Conservation (phyloP, 2,797 vertebrate genomes). For the Coendou prehensilis region DNA sequence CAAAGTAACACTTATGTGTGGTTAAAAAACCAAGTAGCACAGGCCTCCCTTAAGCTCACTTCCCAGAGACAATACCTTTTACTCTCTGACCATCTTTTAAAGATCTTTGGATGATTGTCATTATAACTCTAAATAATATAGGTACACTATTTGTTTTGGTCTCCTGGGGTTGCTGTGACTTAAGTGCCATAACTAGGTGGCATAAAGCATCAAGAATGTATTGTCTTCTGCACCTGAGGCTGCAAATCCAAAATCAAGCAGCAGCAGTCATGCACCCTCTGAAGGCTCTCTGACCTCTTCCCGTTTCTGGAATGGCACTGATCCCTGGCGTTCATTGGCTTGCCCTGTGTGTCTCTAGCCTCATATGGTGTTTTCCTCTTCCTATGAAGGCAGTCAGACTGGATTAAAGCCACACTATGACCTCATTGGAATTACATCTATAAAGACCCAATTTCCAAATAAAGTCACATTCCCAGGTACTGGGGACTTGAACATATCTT, state of each 20-base stretch:
- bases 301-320: fast-evolving
- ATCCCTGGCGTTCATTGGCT: not conserved
- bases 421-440: not conserved
- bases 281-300: too few species aligned
- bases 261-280: fast-evolving
- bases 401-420: not conserved
- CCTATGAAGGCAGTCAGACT: not conserved
- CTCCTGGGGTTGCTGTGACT: not conserved
- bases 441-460: constrained; percentile 14
- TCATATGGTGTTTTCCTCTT: not conserved
- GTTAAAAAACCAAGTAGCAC: not conserved
- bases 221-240: not conserved
- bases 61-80: not conserved
- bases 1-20: not conserved
- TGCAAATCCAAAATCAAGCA: not conserved
- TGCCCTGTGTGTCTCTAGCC: not conserved
- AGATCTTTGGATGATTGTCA: not conserved
- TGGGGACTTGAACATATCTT: not conserved
- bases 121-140: not conserved
- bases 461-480: not conserved
- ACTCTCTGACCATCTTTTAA: not conserved
- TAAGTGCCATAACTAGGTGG: not conserved
- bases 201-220: not conserved
- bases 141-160: not conserved
- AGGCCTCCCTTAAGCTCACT: not conserved